A percentile compares a stretch with the other conserved stretches of the same genome.
Evolutionary conservation across 92 coral and sea anemone species (phyloP).

Genomic region (Parazoanthus atlanticus): DNA sequence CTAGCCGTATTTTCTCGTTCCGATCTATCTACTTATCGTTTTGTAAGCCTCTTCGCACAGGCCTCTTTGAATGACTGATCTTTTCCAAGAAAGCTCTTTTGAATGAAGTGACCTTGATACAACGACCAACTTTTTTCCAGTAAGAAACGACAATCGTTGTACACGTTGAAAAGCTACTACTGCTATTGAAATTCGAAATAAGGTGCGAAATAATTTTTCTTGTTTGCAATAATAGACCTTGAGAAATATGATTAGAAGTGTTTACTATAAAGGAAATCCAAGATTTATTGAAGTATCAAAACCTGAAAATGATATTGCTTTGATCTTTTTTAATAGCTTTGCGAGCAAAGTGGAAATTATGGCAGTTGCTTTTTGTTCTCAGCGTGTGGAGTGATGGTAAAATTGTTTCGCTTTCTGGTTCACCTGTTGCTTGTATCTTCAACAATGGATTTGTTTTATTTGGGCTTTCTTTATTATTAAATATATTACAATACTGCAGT

Average conservation of each 20-base stretch:
- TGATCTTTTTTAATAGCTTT: neutral
- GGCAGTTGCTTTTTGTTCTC: neutral
- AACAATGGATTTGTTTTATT: neutral
- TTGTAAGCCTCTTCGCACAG: neutral
- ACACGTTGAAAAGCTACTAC: neutral
- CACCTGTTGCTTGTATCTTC: constrained; percentile 38
- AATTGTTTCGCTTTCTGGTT: neutral
- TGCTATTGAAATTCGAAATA: neutral
- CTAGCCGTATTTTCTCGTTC: neutral
- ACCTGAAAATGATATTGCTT: neutral
- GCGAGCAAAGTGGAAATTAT: neutral
- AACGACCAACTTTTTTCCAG: neutral
- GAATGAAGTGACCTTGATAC: neutral
- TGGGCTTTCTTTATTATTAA: neutral
- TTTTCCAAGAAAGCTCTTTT: constrained; percentile 13
- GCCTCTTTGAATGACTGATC: neutral
- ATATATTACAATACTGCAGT: too few relatives aligned
- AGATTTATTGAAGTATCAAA: neutral
- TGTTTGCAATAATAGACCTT: neutral
- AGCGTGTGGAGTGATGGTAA: constrained; percentile 22
- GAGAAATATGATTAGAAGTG: neutral
- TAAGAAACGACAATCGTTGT: neutral
- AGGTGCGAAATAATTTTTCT: neutral
- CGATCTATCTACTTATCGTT: neutral
- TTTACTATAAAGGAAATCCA: neutral